Evolutionary conservation across 2,113 vertebrate species (phyloP), one percentile per base, ranked within the genome.

Genomic region (Steatornis caripensis): DNA sequence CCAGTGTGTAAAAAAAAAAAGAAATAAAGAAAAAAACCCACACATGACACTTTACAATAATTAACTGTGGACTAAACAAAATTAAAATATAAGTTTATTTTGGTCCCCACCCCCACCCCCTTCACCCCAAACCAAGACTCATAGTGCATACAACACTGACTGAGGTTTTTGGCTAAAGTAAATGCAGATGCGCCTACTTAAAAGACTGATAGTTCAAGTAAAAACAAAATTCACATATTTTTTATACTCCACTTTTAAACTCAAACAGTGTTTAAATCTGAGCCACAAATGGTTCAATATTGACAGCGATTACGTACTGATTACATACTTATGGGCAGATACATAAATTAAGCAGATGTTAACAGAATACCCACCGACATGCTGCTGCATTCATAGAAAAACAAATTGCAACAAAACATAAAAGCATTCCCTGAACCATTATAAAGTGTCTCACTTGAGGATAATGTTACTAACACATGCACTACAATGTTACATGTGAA

Each of bases 221-320:
- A 97, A 97, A 97, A 48, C 75, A 97, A 97, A 96, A 84, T 98
- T 98, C 98, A 98, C 98, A 98, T 97, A 96, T 89, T 95, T 94
- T 94, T 97, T 92, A 84, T 94, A 95, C 75, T 97, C 93, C 84
- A 89, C 75, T 96, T 97, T 92, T 93, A 93, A 76, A 95, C 91
- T 97, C 93, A 91, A 98, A 97, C 97, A 97, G 97, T 97, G 97
- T 98, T 98, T 96, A 95, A 84, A 96, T 97, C 96, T 80, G 95
- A 98, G 90, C 93, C 98, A 97, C 81, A 90, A 95, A 97, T 60
- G 88, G 94, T 94, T 98, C 95, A 57, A 78, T 71, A 54, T 91
- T 78, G 93, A 97, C 93, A 86, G 89, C 58, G 5, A 97, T 95
- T 92, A 97, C 81, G 85, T 69, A 80, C 71, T 61, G 84, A 62